These are phyloP conservation scores for Drosophila subobscura DNA, from an alignment of 1,140 invertebrate species.

Conservation along the genomic window DNA sequence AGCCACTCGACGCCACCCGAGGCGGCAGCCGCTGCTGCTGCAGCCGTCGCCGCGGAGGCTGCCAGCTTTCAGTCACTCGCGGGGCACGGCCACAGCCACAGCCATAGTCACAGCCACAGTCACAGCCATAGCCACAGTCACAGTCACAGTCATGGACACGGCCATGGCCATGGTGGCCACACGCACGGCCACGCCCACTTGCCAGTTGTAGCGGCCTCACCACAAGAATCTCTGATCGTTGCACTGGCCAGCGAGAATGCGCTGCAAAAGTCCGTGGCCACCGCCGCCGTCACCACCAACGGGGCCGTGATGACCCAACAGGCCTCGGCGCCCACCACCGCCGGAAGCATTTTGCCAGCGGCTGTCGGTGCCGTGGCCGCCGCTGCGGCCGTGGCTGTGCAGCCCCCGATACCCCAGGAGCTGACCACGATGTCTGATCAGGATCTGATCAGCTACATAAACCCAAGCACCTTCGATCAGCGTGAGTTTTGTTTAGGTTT, in stretches of 20 bases:
- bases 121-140: background rate
- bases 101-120: slow-evolving; percentile 6
- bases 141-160: slow-evolving; percentile 5
- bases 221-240: slow-evolving; percentile 83
- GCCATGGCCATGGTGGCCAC: slow-evolving; percentile 19
- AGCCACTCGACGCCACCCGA: slow-evolving; percentile 46
- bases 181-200: slow-evolving; percentile 34
- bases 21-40: slow-evolving; percentile 51
- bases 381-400: slow-evolving; percentile 70
- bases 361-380: slow-evolving; percentile 66
- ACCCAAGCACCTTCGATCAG: slow-evolving; percentile 93
- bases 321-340: slow-evolving; percentile 59
- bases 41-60: slow-evolving; percentile 51
- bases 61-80: slow-evolving; percentile 56
- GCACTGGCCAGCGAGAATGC: slow-evolving; percentile 78
- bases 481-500: slow-evolving; percentile 84
- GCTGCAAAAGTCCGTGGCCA: slow-evolving; percentile 76
- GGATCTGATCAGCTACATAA: slow-evolving; percentile 93
- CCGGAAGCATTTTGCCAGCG: slow-evolving; percentile 63
- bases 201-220: slow-evolving; percentile 70
- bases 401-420: slow-evolving; percentile 87
- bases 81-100: slow-evolving; percentile 30
- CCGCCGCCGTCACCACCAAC: slow-evolving; percentile 79
- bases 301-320: slow-evolving; percentile 79
- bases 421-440: slow-evolving; percentile 92